phyloP scores from a whole-genome alignment of 2,113 vertebrate genomes.

The Phaethon lepturus region DNA sequence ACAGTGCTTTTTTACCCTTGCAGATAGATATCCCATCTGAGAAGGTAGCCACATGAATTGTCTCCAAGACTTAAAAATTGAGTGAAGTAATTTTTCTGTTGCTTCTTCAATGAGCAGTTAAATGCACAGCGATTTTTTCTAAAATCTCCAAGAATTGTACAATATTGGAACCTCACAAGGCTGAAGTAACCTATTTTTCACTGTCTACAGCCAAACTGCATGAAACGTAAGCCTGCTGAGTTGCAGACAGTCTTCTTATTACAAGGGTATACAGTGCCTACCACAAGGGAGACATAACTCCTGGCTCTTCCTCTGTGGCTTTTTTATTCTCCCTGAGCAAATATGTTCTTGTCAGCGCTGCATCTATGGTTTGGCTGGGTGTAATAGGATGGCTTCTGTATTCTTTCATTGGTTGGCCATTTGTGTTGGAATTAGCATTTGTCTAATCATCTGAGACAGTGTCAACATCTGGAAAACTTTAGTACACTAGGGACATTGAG shows the following conservation, averaged over 20 bases:
- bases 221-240: background rate
- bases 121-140: background rate
- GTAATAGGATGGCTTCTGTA: conserved; percentile 37
- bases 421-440: conserved; percentile 31
- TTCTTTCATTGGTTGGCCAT: conserved; percentile 40
- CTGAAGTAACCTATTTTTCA: background rate
- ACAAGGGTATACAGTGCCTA: conserved; percentile 17
- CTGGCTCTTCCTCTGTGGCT: conserved; percentile 49
- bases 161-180: background rate
- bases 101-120: background rate
- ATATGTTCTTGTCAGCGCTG: conserved; percentile 42
- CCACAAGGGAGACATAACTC: conserved; percentile 52
- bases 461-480: conserved; percentile 51
- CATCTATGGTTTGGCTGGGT: conserved; percentile 35
- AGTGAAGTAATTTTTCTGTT: background rate
- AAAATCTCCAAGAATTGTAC: background rate
- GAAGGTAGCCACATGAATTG: background rate
- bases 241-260: conserved; percentile 44
- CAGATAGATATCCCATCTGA: background rate
- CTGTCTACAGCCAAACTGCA: background rate
- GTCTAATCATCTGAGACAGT: conserved; percentile 18
- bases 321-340: conserved; percentile 50
- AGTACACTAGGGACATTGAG: background rate
- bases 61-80: background rate
- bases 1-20: background rate